Conservation (phyloP, 2,113 vertebrate species). For the Sorex fumeus region DNA sequence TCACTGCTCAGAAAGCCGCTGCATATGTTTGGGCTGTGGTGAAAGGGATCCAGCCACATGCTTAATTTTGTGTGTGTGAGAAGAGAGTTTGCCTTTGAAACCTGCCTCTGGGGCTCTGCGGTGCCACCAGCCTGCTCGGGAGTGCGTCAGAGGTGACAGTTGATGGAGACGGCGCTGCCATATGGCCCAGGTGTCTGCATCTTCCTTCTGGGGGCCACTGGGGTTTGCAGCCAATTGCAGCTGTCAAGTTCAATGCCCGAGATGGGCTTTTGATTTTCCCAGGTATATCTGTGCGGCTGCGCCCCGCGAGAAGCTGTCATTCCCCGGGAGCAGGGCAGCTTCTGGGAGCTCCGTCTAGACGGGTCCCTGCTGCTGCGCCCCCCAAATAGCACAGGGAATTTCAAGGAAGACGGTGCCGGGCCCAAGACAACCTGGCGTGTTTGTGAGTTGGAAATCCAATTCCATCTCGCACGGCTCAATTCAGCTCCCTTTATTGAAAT, state of each 20-base stretch:
- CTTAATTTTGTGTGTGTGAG: background rate
- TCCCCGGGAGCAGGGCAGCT: background rate
- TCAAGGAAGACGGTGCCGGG: constrained; percentile 59
- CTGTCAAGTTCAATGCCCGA: constrained; percentile 72
- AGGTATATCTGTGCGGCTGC: constrained; percentile 47
- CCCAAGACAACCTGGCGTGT: constrained; percentile 76
- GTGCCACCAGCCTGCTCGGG: constrained; percentile 31
- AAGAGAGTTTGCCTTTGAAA: constrained; percentile 69
- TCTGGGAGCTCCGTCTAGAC: constrained; percentile 68
- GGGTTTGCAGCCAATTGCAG: constrained; percentile 64
- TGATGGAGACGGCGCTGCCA: constrained; percentile 1
- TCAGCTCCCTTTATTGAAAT: constrained; percentile 68
- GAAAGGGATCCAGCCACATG: background rate
- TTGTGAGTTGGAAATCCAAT: constrained; percentile 80
- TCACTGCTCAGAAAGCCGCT: background rate
- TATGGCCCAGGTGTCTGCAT: constrained; percentile 42
- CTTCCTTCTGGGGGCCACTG: constrained; percentile 55
- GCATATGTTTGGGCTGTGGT: background rate
- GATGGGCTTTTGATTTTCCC: constrained; percentile 66
- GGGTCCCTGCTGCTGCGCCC: background rate
- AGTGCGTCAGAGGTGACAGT: constrained; percentile 66
- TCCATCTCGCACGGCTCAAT: background rate
- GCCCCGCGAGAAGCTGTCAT: constrained; percentile 28
- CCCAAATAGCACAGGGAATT: constrained; percentile 60
- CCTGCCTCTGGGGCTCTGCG: constrained; percentile 35